These are phyloP conservation scores for Clarias pachynema DNA, from an alignment of 2,797 vertebrate species.

Conservation along the genomic window DNA sequence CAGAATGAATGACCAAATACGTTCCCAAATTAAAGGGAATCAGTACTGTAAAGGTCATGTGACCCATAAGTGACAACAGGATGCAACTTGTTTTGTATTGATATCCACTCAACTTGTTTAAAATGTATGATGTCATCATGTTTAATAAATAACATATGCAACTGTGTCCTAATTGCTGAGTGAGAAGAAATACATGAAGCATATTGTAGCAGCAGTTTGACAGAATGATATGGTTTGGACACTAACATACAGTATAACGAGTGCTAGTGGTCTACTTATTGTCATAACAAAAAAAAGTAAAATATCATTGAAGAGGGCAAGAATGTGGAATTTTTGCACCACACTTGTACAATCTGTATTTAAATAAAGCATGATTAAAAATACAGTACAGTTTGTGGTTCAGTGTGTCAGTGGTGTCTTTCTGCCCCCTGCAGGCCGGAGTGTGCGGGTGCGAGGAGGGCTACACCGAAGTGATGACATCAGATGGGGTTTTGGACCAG, in stretches of 20 bases:
- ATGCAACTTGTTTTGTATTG: background rate
- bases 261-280: too few species aligned
- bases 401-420: slow-evolving; percentile 37
- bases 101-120: background rate
- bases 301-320: background rate
- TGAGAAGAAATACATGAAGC: background rate
- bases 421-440: slow-evolving; percentile 75
- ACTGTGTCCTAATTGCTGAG: background rate
- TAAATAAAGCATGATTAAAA: background rate
- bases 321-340: background rate
- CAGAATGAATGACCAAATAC: background rate
- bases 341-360: background rate
- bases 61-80: background rate
- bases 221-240: background rate
- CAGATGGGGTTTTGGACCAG: slow-evolving; percentile 88
- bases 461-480: slow-evolving; percentile 95
- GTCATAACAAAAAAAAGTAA: background rate
- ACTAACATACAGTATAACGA: too few species aligned
- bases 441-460: slow-evolving; percentile 92
- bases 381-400: background rate
- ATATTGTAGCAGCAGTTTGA: background rate
- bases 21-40: background rate
- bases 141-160: background rate
- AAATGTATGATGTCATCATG: background rate
- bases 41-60: background rate